A percentile compares a stretch with the other conserved stretches of the same genome.
Evolutionary conservation across 2,113 vertebrate genomes (phyloP).

Genomic region (Saguinus midas): DNA sequence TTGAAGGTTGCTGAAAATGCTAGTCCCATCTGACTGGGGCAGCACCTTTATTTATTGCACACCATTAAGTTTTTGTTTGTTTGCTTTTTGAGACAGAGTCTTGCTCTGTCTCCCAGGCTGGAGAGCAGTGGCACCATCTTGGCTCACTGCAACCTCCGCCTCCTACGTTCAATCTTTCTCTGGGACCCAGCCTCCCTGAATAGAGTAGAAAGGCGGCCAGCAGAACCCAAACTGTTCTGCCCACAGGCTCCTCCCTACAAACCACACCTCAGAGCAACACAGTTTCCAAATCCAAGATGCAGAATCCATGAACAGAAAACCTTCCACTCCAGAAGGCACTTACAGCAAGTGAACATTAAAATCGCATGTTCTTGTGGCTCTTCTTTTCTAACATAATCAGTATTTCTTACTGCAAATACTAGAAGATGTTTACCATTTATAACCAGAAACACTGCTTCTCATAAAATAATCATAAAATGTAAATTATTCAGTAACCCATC

Average conservation of each 20-base stretch:
- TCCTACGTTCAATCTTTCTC: neutral
- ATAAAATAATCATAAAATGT: neutral
- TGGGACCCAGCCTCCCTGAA: neutral
- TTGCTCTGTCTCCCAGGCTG: too few relatives aligned
- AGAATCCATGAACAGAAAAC: too few relatives aligned
- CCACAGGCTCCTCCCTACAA: neutral
- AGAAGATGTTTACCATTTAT: neutral
- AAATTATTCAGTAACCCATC: neutral
- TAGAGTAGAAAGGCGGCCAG: neutral
- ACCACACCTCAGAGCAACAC: neutral
- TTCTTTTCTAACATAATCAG: neutral
- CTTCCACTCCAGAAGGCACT: neutral
- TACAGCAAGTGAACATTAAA: neutral
- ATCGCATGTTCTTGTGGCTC: neutral
- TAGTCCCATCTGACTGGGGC: too few relatives aligned
- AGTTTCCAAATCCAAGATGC: too few relatives aligned
- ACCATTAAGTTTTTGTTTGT: too few relatives aligned
- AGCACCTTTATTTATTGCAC: too few relatives aligned
- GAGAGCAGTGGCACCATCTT: too few relatives aligned
- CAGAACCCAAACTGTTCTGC: neutral
- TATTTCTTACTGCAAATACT: neutral
- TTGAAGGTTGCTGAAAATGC: too few relatives aligned
- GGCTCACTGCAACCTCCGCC: too few relatives aligned
- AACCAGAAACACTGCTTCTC: neutral
- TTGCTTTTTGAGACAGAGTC: too few relatives aligned